A percentile compares a stretch with the other conserved stretches of the same genome.
Conservation (phyloP, 1,140 invertebrate genomes). For the Cylas formicarius region DNA sequence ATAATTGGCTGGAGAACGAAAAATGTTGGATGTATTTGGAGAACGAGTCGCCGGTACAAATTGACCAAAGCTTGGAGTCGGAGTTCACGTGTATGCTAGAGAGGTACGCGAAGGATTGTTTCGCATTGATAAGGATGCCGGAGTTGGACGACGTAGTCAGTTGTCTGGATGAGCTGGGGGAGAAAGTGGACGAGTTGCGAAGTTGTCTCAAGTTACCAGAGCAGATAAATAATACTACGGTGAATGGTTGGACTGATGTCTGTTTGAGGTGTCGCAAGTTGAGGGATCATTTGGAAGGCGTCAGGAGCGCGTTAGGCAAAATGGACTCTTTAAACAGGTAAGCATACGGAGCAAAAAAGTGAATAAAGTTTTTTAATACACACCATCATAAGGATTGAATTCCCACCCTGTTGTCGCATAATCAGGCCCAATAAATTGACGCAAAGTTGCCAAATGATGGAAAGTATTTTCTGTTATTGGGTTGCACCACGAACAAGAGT, state of each 20-base stretch:
- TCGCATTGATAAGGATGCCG: conserved; percentile 24
- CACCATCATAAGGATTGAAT: no score
- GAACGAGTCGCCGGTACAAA: conserved; percentile 29
- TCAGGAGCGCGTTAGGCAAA: conserved; percentile 15
- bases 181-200: conserved; percentile 31
- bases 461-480: no score
- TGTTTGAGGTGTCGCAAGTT: conserved; percentile 41
- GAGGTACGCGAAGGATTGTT: conserved; percentile 29
- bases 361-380: no score
- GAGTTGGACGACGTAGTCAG: conserved; percentile 29
- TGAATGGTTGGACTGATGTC: conserved; percentile 41
- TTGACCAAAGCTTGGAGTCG: conserved; percentile 35
- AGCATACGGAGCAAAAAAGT: no score
- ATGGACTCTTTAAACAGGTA: conserved; percentile 22
- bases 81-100: conserved; percentile 38
- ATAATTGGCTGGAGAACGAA: conserved; percentile 29
- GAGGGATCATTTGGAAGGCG: conserved; percentile 24
- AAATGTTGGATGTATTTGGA: conserved; percentile 26
- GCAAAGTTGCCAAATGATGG: no score
- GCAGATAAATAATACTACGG: conserved; percentile 6
- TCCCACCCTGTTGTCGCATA: no score
- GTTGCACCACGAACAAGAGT: no score
- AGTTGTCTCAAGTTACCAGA: conserved; percentile 25
- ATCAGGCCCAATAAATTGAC: no score
- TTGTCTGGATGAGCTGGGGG: conserved; percentile 27